Evolutionary conservation across 2,888 invertebrate genomes (phyloP).

Genomic region (Drosophila lutescens): DNA sequence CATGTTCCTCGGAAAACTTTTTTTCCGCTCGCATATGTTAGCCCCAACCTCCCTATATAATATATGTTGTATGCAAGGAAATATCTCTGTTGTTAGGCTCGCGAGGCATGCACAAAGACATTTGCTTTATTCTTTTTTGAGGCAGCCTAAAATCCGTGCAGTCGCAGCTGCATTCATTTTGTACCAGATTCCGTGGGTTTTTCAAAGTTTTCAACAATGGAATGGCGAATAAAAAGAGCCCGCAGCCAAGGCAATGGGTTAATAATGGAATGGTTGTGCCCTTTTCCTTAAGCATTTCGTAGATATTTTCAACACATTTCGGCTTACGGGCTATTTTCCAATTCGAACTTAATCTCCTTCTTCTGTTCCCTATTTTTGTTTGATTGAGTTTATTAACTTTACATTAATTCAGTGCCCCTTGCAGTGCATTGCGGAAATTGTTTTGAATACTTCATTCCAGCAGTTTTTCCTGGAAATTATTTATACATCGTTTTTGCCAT

Average conservation of each 20-base stretch:
- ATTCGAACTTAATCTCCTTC: conserved; percentile 38
- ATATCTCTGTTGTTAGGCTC: conserved; percentile 42
- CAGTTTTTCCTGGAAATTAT: conserved; percentile 50
- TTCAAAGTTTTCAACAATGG: conserved; percentile 41
- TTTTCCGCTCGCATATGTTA: conserved; percentile 29
- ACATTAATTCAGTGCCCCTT: conserved; percentile 51
- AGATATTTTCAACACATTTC: conserved; percentile 13
- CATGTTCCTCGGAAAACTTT: conserved; percentile 54
- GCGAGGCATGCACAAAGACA: conserved; percentile 31
- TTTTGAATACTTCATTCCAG: conserved; percentile 74
- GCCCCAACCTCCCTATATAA: neutral
- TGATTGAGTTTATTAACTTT: conserved; percentile 59
- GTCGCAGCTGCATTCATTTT: conserved; percentile 34
- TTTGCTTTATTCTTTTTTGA: conserved; percentile 18
- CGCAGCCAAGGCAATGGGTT: conserved; percentile 28
- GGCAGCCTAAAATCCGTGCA: conserved; percentile 34
- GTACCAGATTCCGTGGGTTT: conserved; percentile 22
- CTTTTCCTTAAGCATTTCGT: conserved; percentile 13
- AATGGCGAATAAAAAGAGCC: conserved; percentile 21
- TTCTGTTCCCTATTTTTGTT: conserved; percentile 50
- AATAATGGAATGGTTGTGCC: conserved; percentile 27
- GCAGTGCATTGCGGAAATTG: conserved; percentile 63
- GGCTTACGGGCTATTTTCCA: neutral
- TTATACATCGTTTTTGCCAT: conserved; percentile 34
- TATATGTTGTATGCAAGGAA: conserved; percentile 1